Base-by-base conservation (phyloP, 64 coral and sea anemone genomes). In the Hydrozoanthus tunicans region DNA sequence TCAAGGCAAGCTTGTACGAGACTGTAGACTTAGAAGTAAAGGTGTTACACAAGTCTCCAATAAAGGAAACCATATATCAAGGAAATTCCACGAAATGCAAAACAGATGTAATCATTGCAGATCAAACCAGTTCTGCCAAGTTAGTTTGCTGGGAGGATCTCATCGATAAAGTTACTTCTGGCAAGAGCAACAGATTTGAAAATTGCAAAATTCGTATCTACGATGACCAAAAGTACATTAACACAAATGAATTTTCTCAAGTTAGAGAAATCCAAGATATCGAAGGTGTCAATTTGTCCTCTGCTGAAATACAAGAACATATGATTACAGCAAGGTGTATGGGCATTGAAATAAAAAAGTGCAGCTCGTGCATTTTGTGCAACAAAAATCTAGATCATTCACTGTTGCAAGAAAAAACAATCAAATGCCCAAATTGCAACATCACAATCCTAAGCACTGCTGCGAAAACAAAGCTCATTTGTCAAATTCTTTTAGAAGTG, bases 401-500 rank as follows among this genome's bases (percentile, higher is more conserved):
- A 70, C 64, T 70, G 64, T 70, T 70, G 67, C 62, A 83, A 83
- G 81, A 83, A 51, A 70, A 62, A 20, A n/a, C n/a, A n/a, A 53
- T 83, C 53, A 84, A 68, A 57, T 70, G 82, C 70, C 53, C 56
- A 70, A 57, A 70, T 70, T 85, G 82, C 64, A 7, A 70, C 53
- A 85, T 85, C 70, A 85, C 82, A 70, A 85, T 70, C 64, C 53
- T 85, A 51, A 85, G 51, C 64, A 56, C 51, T 70, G 64, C 56
- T 56, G 64, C 62, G n/a, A 91, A 91, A 64, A 91, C 89, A 68
- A 91, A 91, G 77, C 89, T 91, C 76, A 75, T 79, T 68, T 91
- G 89, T 60, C 89, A 91, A 57, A 61, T 91, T 80, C 51, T 91
- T 69, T 79, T 65, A 59, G 76, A 91, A 79, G 62, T 80, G 77